Evolutionary conservation across 2,888 invertebrate species (phyloP).

Genomic region (Hermaeophaga mercurialis): DNA sequence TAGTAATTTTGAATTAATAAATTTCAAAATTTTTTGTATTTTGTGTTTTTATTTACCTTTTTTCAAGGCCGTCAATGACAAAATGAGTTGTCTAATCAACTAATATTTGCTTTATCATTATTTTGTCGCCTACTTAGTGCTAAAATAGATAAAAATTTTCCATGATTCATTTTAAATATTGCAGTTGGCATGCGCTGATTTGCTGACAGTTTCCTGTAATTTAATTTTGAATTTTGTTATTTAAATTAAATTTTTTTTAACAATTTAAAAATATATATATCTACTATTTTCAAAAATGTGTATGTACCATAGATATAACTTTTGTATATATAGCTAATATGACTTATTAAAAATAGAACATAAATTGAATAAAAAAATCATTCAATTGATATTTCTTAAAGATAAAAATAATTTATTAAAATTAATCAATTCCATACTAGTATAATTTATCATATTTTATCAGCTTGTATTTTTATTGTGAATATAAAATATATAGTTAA

Average conservation of each 20-base stretch:
- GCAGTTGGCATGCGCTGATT: constrained; percentile 28
- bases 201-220: constrained; percentile 5
- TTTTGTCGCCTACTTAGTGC: constrained; percentile 14
- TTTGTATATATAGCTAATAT: no score
- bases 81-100: constrained; percentile 12
- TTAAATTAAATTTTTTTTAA: not conserved
- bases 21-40: constrained; percentile 29
- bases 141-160: constrained; percentile 7
- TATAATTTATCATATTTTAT: no score
- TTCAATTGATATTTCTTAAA: no score
- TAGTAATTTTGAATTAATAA: constrained; percentile 27
- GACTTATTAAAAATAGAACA: no score
- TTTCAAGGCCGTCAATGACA: constrained; percentile 39
- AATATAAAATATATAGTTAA: no score
- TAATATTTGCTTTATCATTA: constrained; percentile 18
- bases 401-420: no score
- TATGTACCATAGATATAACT: not conserved
- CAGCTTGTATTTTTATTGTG: no score
- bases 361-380: no score
- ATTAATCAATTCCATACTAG: no score
- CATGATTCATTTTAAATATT: constrained; percentile 14
- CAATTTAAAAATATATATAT: not conserved
- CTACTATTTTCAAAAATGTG: not conserved
- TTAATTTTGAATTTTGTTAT: not conserved
- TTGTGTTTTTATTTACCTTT: constrained; percentile 47